Percentiles rank a stretch among this genome's conserved stretches.
phyloP scores from a whole-genome alignment of 2,797 vertebrate genomes.

The Pseudomugil gertrudae region DNA sequence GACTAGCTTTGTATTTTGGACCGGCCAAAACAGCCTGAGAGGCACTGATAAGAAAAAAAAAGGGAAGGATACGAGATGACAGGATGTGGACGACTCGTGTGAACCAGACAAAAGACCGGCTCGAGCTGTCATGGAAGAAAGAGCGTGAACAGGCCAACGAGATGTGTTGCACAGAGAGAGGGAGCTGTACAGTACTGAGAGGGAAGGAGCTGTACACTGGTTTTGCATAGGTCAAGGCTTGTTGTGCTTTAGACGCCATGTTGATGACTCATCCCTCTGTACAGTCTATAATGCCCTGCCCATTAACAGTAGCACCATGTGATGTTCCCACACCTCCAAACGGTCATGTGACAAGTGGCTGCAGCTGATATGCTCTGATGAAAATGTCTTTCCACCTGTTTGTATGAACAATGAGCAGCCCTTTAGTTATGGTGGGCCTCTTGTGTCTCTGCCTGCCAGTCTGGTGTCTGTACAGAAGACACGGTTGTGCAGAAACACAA shows the following conservation, averaged over 20 bases:
- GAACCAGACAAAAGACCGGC: constrained; percentile 22
- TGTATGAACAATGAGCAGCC: constrained; percentile 58
- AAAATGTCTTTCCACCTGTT: constrained; percentile 26
- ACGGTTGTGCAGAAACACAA: constrained; percentile 51
- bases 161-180: constrained; percentile 18
- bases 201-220: constrained; percentile 54
- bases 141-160: constrained; percentile 11
- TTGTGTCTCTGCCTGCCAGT: constrained; percentile 51
- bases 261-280: constrained; percentile 58
- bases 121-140: constrained; percentile 5
- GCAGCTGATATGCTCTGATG: constrained; percentile 62
- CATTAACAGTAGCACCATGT: constrained; percentile 82
- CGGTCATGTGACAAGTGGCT: constrained; percentile 50
- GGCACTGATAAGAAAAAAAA: constrained; percentile 64
- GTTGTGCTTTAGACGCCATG: constrained; percentile 82
- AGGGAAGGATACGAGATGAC: neutral
- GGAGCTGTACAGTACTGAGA: constrained; percentile 35
- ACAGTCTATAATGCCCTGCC: constrained; percentile 62
- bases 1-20: constrained; percentile 58
- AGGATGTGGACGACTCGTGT: constrained; percentile 25
- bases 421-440: constrained; percentile 55
- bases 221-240: constrained; percentile 85
- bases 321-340: constrained; percentile 47
- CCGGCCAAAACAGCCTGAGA: constrained; percentile 68
- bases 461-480: constrained; percentile 39